Percentiles rank a stretch among this genome's conserved stretches.
These are phyloP conservation scores for Rhizoglyphus robini DNA, from an alignment of 1,140 invertebrate genomes.

Conservation along the genomic window DNA sequence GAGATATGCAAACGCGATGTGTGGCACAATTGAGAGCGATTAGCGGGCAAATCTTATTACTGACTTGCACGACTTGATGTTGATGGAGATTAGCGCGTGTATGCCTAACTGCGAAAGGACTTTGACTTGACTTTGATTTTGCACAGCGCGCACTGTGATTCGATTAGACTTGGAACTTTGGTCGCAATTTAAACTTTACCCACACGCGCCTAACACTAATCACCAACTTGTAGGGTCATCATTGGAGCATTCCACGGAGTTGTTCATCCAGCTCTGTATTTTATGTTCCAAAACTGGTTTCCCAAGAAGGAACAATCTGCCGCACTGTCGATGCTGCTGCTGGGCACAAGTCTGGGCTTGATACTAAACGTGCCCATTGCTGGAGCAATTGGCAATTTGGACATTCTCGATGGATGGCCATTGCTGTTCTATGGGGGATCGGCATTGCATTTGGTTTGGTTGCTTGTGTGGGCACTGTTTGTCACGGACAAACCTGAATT, in stretches of 20 bases:
- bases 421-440: constrained; percentile 56
- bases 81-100: too few species aligned
- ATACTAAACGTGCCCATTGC: constrained; percentile 29
- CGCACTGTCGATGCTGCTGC: neutral
- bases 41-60: too few species aligned
- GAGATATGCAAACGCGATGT: too few species aligned
- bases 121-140: too few species aligned
- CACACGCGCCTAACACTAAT: too few species aligned
- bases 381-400: constrained; percentile 30
- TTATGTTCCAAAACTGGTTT: constrained; percentile 17
- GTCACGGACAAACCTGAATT: constrained; percentile 67
- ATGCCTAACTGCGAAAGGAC: too few species aligned
- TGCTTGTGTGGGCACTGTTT: constrained; percentile 64
- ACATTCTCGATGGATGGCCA: constrained; percentile 44
- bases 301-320: constrained; percentile 9
- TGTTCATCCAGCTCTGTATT: constrained; percentile 12
- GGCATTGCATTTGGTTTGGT: constrained; percentile 39
- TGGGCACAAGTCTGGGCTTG: constrained; percentile 26
- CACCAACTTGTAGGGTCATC: constrained; percentile 9
- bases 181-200: too few species aligned
- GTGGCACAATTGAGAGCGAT: too few species aligned
- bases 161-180: too few species aligned
- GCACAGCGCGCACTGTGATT: too few species aligned
- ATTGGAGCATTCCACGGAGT: constrained; percentile 14
- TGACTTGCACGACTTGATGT: too few species aligned